Conservation (phyloP, 2,888 invertebrate genomes). For the Drosophila formosana region DNA sequence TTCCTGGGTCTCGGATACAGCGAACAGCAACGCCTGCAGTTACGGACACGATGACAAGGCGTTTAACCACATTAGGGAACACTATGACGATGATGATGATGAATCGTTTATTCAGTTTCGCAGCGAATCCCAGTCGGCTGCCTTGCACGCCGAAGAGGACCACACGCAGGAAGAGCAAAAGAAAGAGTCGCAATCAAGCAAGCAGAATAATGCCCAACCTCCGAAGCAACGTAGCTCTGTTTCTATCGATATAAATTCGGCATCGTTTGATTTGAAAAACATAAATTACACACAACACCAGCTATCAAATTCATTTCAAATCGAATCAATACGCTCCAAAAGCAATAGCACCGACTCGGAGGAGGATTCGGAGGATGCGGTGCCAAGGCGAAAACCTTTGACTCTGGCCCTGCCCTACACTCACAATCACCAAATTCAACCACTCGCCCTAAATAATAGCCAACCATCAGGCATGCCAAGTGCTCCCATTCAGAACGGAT, state of each 20-base stretch:
- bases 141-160: constrained; percentile 51
- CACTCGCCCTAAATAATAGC: constrained; percentile 19
- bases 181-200: not conserved
- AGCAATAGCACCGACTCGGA: constrained; percentile 52
- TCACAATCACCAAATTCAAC: constrained; percentile 24
- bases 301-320: constrained; percentile 84
- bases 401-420: constrained; percentile 81
- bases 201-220: constrained; percentile 16
- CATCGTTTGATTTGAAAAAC: constrained; percentile 73
- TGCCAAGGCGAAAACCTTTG: constrained; percentile 72
- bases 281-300: constrained; percentile 80
- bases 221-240: constrained; percentile 55
- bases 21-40: constrained; percentile 71
- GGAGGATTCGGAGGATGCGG: constrained; percentile 46
- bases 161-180: constrained; percentile 16
- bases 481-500: constrained; percentile 45
- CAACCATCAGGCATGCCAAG: constrained; percentile 33
- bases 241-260: constrained; percentile 81
- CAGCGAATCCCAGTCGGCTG: constrained; percentile 81
- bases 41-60: constrained; percentile 46
- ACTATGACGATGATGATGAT: constrained; percentile 75
- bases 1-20: constrained; percentile 80
- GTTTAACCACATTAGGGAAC: constrained; percentile 32
- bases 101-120: constrained; percentile 83
- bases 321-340: constrained; percentile 83